phyloP scores from a whole-genome alignment of 2,888 invertebrate genomes.

The Scrobipalpa costella region DNA sequence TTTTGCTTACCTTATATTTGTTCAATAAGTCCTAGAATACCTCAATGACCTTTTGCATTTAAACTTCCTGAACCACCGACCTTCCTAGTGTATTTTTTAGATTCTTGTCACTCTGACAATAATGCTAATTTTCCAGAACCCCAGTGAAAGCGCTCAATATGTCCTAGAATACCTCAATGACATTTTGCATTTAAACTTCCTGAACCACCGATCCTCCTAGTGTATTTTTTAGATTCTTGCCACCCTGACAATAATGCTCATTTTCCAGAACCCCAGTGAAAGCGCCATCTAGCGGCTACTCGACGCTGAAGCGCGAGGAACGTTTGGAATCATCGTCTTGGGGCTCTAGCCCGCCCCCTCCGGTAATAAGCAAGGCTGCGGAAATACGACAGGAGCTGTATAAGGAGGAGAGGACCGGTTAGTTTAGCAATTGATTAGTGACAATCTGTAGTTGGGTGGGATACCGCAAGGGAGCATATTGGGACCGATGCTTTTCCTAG shows the following conservation, averaged over 20 bases:
- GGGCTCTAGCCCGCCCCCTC: conserved; percentile 52
- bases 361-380: conserved; percentile 40
- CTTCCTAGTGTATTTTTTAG: too few relatives aligned
- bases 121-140: conserved; percentile 51
- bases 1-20: neutral
- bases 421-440: neutral
- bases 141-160: conserved; percentile 58
- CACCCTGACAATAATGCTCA: too few relatives aligned
- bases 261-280: conserved; percentile 59
- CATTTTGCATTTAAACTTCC: too few relatives aligned
- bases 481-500: too few relatives aligned
- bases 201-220: too few relatives aligned
- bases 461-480: neutral
- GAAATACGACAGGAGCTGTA: conserved; percentile 50
- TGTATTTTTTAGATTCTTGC: too few relatives aligned
- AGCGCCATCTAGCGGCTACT: conserved; percentile 74
- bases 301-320: conserved; percentile 70
- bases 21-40: neutral
- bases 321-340: conserved; percentile 65
- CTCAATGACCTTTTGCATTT: neutral
- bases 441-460: neutral
- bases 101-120: too few relatives aligned
- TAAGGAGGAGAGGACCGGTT: conserved; percentile 45
- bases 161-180: neutral
- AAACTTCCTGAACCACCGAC: too few relatives aligned